These are phyloP conservation scores for Noctua fimbriata DNA, from an alignment of 2,888 invertebrate species.

Conservation along the genomic window DNA sequence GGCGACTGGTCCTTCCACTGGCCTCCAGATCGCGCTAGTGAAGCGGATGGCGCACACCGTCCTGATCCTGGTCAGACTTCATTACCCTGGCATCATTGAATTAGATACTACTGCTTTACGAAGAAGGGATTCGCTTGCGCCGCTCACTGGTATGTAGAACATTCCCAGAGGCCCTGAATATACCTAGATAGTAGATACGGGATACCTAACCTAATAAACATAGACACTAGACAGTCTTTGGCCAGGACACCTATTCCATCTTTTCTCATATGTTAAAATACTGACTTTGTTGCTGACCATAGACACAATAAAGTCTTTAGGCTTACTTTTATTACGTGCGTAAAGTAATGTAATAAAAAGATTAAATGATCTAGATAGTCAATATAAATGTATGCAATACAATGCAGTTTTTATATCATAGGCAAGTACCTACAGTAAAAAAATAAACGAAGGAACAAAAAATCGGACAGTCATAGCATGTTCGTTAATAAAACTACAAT, in stretches of 20 bases:
- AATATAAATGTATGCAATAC: background rate
- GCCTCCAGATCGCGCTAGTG: conserved; percentile 92
- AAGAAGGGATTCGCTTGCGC: conserved; percentile 89
- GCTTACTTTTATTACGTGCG: too few species aligned
- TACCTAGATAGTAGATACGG: background rate
- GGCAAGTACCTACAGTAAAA: background rate
- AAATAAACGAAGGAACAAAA: background rate
- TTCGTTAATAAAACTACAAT: too few species aligned
- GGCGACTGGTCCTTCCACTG: conserved; percentile 90
- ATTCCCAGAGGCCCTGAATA: background rate
- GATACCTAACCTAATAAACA: background rate
- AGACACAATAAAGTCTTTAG: background rate
- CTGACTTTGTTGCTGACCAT: background rate
- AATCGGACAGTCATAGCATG: background rate
- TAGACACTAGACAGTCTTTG: background rate
- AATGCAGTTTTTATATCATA: background rate
- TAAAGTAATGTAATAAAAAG: background rate
- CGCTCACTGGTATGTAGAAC: conserved; percentile 74
- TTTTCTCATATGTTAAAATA: background rate
- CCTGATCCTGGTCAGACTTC: conserved; percentile 92
- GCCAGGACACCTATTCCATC: background rate
- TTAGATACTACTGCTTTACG: conserved; percentile 91
- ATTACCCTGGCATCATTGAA: conserved; percentile 91
- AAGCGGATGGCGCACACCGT: conserved; percentile 90
- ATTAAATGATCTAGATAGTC: background rate